These are phyloP conservation scores for Lacanobia oleracea DNA, from an alignment of 2,888 invertebrate genomes.

Conservation along the genomic window DNA sequence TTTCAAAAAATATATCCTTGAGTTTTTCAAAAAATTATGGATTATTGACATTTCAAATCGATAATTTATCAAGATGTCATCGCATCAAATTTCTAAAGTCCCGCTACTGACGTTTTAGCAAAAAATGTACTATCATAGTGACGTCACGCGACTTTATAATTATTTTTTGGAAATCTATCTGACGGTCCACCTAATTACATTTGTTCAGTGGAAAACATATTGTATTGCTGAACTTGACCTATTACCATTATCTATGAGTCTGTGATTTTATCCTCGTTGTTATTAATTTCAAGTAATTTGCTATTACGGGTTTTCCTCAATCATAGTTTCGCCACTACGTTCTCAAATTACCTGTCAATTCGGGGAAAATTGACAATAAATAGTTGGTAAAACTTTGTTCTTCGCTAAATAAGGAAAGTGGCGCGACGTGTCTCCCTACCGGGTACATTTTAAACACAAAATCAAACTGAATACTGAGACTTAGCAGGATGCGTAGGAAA, in stretches of 20 bases:
- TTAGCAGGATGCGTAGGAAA: too few relatives aligned
- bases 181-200: too few relatives aligned
- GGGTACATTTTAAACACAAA: not conserved
- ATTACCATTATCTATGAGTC: not conserved
- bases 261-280: not conserved
- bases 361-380: not conserved
- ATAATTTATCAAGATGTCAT: too few relatives aligned
- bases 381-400: not conserved
- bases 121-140: too few relatives aligned
- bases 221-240: conserved; percentile 6
- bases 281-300: not conserved
- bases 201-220: too few relatives aligned
- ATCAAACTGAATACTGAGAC: not conserved
- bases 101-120: too few relatives aligned
- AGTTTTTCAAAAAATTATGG: too few relatives aligned
- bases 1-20: too few relatives aligned
- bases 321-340: not conserved
- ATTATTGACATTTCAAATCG: too few relatives aligned
- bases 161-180: too few relatives aligned
- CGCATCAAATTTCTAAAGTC: too few relatives aligned
- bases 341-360: not conserved
- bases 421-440: not conserved
- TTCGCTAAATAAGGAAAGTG: not conserved
- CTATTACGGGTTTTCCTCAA: not conserved
- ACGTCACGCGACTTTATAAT: too few relatives aligned